These are phyloP conservation scores for Chromis chromis DNA, from an alignment of 2,797 vertebrate species.

Conservation along the genomic window DNA sequence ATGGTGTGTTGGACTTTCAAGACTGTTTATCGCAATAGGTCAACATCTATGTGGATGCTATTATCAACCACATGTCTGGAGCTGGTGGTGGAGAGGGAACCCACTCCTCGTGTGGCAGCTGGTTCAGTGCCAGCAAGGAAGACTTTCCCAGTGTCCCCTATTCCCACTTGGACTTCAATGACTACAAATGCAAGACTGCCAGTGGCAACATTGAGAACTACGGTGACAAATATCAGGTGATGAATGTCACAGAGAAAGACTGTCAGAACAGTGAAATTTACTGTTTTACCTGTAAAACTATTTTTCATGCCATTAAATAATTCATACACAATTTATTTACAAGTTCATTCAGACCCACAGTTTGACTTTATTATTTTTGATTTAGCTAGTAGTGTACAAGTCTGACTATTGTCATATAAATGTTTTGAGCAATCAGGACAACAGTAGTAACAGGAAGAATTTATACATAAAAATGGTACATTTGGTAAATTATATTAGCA, in stretches of 20 bases:
- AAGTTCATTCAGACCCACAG: neutral
- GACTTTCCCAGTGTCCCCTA: conserved; percentile 91
- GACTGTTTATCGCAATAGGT: conserved; percentile 81
- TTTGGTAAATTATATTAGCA: neutral
- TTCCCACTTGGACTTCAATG: conserved; percentile 90
- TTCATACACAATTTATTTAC: neutral
- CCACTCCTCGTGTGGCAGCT: conserved; percentile 90
- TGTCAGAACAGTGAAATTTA: neutral
- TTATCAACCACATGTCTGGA: conserved; percentile 95
- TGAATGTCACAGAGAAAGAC: neutral
- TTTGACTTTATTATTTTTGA: neutral
- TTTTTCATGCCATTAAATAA: neutral
- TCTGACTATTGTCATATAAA: neutral
- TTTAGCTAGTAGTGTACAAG: no score
- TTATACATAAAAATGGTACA: neutral
- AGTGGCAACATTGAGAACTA: conserved; percentile 91
- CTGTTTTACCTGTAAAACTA: neutral
- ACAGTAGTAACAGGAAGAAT: no score
- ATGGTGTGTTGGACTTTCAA: neutral
- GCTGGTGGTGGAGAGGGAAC: conserved; percentile 80
- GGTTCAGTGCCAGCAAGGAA: conserved; percentile 83
- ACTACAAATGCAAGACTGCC: conserved; percentile 87
- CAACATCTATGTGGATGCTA: conserved; percentile 91
- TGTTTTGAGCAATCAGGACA: no score
- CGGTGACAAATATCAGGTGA: conserved; percentile 87